Conservation (phyloP, 1,140 invertebrate species). For the Globodera ellingtonae region DNA sequence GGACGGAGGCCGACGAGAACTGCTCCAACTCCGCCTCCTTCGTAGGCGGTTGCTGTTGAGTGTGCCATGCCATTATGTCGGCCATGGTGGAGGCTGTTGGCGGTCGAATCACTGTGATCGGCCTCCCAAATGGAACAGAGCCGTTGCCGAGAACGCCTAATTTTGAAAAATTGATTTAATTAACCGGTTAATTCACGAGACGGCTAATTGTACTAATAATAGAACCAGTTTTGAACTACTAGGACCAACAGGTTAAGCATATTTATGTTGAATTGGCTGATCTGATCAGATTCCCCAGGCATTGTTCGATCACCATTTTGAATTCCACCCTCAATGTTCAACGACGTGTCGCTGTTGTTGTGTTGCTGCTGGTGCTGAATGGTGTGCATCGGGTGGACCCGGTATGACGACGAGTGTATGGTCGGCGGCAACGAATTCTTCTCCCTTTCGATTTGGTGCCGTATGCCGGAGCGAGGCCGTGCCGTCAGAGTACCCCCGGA, state of each 20-base stretch:
- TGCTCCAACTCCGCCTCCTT: neutral
- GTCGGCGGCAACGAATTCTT: slow-evolving; percentile 28
- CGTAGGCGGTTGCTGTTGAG: neutral
- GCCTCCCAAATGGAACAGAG: slow-evolving; percentile 7
- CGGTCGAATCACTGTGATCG: slow-evolving; percentile 17
- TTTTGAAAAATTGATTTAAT: neutral
- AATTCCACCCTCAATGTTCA: slow-evolving; percentile 4
- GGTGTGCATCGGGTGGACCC: neutral
- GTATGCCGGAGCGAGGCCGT: neutral
- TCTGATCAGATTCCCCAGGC: neutral
- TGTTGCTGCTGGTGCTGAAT: neutral
- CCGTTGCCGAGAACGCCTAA: slow-evolving; percentile 26
- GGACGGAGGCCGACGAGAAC: neutral
- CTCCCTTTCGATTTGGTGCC: slow-evolving; percentile 22
- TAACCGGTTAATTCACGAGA: too few species aligned
- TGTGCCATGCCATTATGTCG: neutral
- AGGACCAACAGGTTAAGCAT: too few species aligned
- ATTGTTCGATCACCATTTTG: slow-evolving; percentile 10
- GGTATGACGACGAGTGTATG: neutral
- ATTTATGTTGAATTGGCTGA: neutral
- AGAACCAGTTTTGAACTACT: too few species aligned
- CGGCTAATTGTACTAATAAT: too few species aligned
- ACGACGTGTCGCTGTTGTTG: slow-evolving; percentile 7
- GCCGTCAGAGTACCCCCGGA: slow-evolving; percentile 15
- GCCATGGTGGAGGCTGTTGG: slow-evolving; percentile 2